Base-by-base conservation (phyloP, 2,797 vertebrate species). In the Emydoidea blandingii region DNA sequence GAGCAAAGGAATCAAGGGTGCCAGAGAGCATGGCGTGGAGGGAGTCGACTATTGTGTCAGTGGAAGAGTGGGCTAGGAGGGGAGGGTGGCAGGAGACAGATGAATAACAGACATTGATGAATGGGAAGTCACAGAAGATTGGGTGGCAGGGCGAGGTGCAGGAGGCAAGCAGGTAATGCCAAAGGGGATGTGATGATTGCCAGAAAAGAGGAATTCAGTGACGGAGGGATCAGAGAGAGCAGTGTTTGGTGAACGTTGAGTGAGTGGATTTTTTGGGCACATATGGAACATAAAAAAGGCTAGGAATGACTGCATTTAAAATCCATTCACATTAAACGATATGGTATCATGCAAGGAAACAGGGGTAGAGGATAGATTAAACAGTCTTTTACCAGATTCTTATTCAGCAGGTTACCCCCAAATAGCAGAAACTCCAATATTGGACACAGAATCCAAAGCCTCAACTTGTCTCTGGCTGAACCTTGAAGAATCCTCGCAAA, bases 241-340 rank as follows among this genome's bases (percentile, higher is more conserved):
- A 57, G 6, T 81, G 6, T 10, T 85, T 72, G n/a, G 27, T 92
- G 72, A 86, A 85, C n/a, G 25, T 8, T 78, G 53, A 54, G 6
- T 16, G 27, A 92, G 27, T 27, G 41, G 2, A 80, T 44, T 25
- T 92, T 96, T 81, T 81, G 89, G 94, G 79, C 27, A 72, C 37
- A 3, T 85, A 41, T 21, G 25, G 41, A 72, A 37, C 37, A 37
- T 68, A 6, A 72, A 72, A 72, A 72, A 41, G 65, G n/a, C 37
- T 72, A 21, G 19, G 18, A 72, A 72, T 41, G 21, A 72, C 21
- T 23, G n/a, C 37, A 6, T 72, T 72, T 72, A 23, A 72, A 72
- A 72, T 41, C n/a, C 68, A 72, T 72, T 72, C 68, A 72, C 68
- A 41, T 72, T 41, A 41, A 72, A 41, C 3, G 21, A 72, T 37